Evolutionary conservation across 2,797 vertebrate species (phyloP).

Genomic region (Pipistrellus pipistrellus): DNA sequence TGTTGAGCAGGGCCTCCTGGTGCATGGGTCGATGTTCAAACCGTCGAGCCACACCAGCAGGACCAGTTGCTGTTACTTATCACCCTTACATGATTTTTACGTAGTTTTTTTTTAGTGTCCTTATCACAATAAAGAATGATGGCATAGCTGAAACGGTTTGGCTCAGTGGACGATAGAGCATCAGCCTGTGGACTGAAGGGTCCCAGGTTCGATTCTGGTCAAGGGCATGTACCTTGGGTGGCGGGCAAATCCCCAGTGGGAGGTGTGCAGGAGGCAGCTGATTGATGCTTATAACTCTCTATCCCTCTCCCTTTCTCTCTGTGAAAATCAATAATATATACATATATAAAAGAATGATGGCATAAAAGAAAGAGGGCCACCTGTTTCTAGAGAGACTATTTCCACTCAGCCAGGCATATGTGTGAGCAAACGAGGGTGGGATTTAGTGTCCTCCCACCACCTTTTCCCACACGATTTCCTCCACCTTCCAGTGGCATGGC

Average conservation of each 20-base stretch:
- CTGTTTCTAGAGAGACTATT: not conserved
- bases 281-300: too few relatives aligned
- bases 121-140: not conserved
- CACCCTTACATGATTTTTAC: not conserved
- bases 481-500: not conserved
- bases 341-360: not conserved
- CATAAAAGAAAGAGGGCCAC: not conserved
- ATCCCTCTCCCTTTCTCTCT: too few relatives aligned
- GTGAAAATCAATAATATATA: too few relatives aligned
- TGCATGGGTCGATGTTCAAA: too few relatives aligned
- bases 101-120: not conserved
- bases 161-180: too few relatives aligned
- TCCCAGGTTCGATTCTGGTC: too few relatives aligned
- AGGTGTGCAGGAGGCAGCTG: too few relatives aligned
- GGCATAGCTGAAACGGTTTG: not conserved
- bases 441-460: not conserved
- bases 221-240: too few relatives aligned
- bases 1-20: too few relatives aligned
- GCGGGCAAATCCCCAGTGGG: too few relatives aligned
- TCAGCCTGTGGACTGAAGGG: too few relatives aligned
- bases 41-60: not conserved
- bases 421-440: not conserved
- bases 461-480: not conserved
- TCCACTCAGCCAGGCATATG: not conserved
- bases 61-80: not conserved